Conservation (phyloP, 1,140 invertebrate species). For the Calycopis cecrops region DNA sequence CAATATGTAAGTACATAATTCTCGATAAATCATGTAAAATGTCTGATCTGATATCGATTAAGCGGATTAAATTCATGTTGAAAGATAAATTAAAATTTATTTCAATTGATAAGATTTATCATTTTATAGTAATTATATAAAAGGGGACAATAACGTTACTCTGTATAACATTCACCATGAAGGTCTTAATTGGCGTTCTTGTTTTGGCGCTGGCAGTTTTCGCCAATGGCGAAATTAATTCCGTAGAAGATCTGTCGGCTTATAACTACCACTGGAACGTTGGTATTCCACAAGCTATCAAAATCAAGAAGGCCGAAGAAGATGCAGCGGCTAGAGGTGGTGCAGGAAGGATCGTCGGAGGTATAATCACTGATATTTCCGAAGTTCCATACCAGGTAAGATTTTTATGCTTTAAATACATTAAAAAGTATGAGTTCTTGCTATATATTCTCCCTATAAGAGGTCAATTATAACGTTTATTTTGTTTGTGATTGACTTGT, state of each 20-base stretch:
- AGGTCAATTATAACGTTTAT: no score
- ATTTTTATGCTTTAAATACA: constrained; percentile 7
- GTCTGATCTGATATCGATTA: no score
- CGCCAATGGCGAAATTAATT: constrained; percentile 16
- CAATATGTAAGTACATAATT: no score
- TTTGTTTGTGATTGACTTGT: no score
- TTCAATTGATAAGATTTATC: background rate
- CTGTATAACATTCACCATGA: constrained; percentile 19
- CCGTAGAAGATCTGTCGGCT: constrained; percentile 14
- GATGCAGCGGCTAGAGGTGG: background rate
- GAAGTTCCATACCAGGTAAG: constrained; percentile 39
- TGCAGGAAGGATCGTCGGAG: constrained; percentile 32
- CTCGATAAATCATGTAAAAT: no score
- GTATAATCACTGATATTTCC: constrained; percentile 30
- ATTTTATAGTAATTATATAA: background rate
- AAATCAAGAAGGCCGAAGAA: constrained; percentile 28
- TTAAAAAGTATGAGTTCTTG: background rate
- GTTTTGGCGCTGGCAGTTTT: constrained; percentile 20
- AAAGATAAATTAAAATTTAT: background rate
- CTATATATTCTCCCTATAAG: no score
- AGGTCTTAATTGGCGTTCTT: constrained; percentile 18
- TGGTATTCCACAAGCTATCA: constrained; percentile 31
- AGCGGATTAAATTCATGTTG: no score
- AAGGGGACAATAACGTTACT: background rate
- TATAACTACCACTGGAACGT: constrained; percentile 29